phyloP scores from a whole-genome alignment of 1,140 invertebrate species.

The Berghia stephanieae region DNA sequence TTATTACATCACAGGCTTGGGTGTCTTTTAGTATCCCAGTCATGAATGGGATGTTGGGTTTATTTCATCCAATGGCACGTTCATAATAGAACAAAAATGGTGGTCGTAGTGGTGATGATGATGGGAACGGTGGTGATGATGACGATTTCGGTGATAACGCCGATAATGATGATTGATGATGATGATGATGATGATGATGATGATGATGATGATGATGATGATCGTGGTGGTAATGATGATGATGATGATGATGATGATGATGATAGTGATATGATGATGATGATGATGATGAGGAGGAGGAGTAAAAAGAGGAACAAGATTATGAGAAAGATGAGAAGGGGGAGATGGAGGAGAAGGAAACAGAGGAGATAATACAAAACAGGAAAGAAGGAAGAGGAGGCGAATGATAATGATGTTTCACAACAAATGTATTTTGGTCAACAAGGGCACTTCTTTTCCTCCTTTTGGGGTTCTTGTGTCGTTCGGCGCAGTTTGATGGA shows the following conservation, averaged over 20 bases:
- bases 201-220: constrained; percentile 3
- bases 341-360: too few relatives aligned
- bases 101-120: background rate
- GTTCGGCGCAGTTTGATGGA: too few relatives aligned
- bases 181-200: constrained; percentile 3
- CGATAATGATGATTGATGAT: background rate
- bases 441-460: too few relatives aligned
- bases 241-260: background rate
- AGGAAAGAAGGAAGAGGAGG: too few relatives aligned
- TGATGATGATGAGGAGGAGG: background rate
- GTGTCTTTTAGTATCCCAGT: too few relatives aligned
- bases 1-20: too few relatives aligned
- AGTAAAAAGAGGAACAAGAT: background rate
- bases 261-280: constrained; percentile 1
- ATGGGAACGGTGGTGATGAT: background rate
- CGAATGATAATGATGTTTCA: too few relatives aligned
- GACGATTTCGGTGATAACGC: background rate
- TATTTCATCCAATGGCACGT: too few relatives aligned
- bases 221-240: background rate
- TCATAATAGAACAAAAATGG: background rate
- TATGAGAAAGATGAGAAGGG: background rate
- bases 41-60: too few relatives aligned
- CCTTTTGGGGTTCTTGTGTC: too few relatives aligned
- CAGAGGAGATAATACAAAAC: too few relatives aligned
- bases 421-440: too few relatives aligned